Evolutionary conservation across 1,140 invertebrate species (phyloP), one percentile per base, ranked within the genome.

Genomic region (Zeugodacus cucurbitae): DNA sequence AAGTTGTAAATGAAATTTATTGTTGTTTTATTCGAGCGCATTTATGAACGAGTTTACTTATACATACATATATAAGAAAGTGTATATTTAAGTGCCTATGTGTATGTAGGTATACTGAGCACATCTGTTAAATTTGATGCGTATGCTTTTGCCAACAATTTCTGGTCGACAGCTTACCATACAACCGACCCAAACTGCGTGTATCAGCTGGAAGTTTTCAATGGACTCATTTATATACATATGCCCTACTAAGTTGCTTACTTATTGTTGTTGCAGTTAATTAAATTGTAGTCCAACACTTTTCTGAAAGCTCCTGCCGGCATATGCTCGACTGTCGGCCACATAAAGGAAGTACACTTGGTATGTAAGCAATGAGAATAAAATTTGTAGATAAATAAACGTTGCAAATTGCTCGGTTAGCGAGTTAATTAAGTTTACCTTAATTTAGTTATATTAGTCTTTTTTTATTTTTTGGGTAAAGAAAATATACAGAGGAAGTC

Each of bases 151-250:
- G 20, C 32, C 67, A 34, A 6, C 34, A 37, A 20, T 74, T 74
- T 74, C 32, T 59, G 67, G 67, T 22, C 67, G 32, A 22, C 67
- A 37, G 32, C 34, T 22, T 41, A 20, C 34, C 34, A 41, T 20
- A 37, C 29, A 74, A 74, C 34, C 41, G 34, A 74, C 67, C 67
- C 34, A 74, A 74, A 74, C 32, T 74, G 67, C 34, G 67, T 74
- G 34, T 34, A 74, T 74, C 67, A 74, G 67, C 67, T 74, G 67
- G 67, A 37, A 37, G 32, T 22, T 20, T 22, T 5, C 20, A 74
- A 74, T 74, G 32, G 67, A 74, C 67, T 74, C 67, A 74, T 74
- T 74, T 74, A 74, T 74, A 74, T n/a, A n/a, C n/a, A n/a, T 74
- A 34, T 74, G 67, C 67, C 32, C 41, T 74, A 22, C 67, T 74